These are phyloP conservation scores for Leptinotarsa defecta DNA, from an alignment of 1,140 invertebrate species.

Conservation along the genomic window DNA sequence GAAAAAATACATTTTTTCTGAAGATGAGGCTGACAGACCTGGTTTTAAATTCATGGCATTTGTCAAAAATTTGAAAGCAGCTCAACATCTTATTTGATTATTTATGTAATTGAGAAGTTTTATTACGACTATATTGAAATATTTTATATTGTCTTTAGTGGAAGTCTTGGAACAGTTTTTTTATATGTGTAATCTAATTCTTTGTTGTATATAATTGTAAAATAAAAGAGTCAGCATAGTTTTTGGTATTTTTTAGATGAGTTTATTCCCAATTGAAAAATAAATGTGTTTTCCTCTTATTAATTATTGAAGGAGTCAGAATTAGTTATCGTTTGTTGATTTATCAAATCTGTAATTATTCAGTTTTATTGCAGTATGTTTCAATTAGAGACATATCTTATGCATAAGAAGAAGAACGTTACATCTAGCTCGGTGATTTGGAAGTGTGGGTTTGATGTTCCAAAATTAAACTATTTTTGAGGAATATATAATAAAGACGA, in stretches of 20 bases:
- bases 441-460: background rate
- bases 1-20: conserved; percentile 99
- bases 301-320: conserved; percentile 20
- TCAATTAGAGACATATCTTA: conserved; percentile 31
- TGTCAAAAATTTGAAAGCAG: conserved; percentile 91
- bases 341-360: conserved; percentile 34
- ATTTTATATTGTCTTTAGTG: too few species aligned
- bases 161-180: too few species aligned
- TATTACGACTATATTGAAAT: too few species aligned
- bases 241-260: conserved; percentile 20
- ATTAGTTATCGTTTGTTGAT: conserved; percentile 12
- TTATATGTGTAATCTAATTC: too few species aligned
- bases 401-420: background rate
- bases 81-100: background rate
- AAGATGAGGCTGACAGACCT: conserved; percentile 91
- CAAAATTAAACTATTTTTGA: background rate
- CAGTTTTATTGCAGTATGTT: conserved; percentile 8
- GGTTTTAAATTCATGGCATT: conserved; percentile 93
- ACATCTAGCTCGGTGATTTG: background rate
- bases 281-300: conserved; percentile 23
- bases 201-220: too few species aligned
- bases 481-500: too few species aligned
- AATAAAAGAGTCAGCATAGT: conserved; percentile 10
- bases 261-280: conserved; percentile 17
- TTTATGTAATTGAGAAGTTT: background rate